Evolutionary conservation across 2,113 vertebrate genomes (phyloP), one percentile per base, ranked within the genome.

Genomic region (Nipponia nippon): DNA sequence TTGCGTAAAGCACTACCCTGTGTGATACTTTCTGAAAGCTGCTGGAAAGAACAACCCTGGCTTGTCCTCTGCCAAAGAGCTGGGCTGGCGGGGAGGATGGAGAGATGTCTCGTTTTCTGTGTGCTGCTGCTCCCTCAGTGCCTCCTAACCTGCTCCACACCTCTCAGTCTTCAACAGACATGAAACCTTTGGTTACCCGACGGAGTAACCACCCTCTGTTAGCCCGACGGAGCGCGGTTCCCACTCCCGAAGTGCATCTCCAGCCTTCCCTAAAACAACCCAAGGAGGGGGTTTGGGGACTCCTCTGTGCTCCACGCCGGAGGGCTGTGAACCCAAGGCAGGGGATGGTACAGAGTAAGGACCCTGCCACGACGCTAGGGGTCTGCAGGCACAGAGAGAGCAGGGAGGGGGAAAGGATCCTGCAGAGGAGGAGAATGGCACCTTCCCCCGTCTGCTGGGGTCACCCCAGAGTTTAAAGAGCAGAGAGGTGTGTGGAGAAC

Each of bases 201-300:
- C 40, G 13, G 40, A 42, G 40, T 42, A 42, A 42, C 40, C 26
- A n/a, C 8, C n/a, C 30, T 72, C 38, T 16, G 20, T 36, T 27
- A 34, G 26, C 25, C 44, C 2, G 5, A 17, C 0, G 1, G 44
- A 66, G 16, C 2, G 2, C 50, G 38, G 8, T 65, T 47, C 52
- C 30, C 0, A 1, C n/a, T 58, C 26, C 15, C 25, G 14, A 42
- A 84, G 61, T 2, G 3, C 34, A 38, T 42, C 58, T 90, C 29
- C 44, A 42, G 13, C 30, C 42, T 67, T 55, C n/a, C 30, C 18
- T 53, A 49, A n/a, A 65, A 52, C 29, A 79, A 56, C 16, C 53
- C 18, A 26, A 11, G 16, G 23, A 56, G 4, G 32, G 11, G 10
- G 4, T 13, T 58, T 65, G 56, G 25, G 9, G 13, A 61, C 19